Conservation (phyloP, 1,140 invertebrate species). For the Leptinotarsa lineolata region DNA sequence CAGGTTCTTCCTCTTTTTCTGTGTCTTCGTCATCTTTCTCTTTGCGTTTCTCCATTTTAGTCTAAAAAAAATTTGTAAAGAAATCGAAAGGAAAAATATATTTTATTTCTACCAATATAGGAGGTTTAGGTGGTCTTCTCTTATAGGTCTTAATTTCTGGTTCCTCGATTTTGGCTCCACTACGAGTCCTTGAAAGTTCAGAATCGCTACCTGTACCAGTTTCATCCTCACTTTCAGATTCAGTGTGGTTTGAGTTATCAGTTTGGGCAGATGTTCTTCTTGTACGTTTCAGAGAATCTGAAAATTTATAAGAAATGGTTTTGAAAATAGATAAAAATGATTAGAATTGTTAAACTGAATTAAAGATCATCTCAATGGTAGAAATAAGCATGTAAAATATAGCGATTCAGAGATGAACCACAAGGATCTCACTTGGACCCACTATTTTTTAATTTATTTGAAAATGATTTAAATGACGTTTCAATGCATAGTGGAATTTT, state of each 20-base stretch:
- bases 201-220: conserved; percentile 50
- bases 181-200: conserved; percentile 48
- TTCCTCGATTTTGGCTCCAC: conserved; percentile 55
- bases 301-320: not conserved
- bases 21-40: conserved; percentile 52
- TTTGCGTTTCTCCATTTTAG: conserved; percentile 52
- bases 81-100: not conserved
- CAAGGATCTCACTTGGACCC: too few relatives aligned
- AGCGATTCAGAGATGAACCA: too few relatives aligned
- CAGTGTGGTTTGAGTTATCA: conserved; percentile 64
- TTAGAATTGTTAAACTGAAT: too few relatives aligned
- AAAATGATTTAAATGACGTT: too few relatives aligned
- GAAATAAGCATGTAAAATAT: too few relatives aligned
- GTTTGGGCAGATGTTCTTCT: conserved; percentile 63
- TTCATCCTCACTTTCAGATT: conserved; percentile 58
- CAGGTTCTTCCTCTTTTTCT: conserved; percentile 53
- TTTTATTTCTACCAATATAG: conserved; percentile 19
- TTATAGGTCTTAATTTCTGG: conserved; percentile 41
- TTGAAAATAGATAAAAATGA: too few relatives aligned
- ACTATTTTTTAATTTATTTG: too few relatives aligned
- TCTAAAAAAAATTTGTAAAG: conserved; percentile 16
- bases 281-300: conserved; percentile 36
- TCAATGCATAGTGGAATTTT: too few relatives aligned
- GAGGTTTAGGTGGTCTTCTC: conserved; percentile 33
- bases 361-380: too few relatives aligned